These are phyloP conservation scores for Styela plicata DNA, from an alignment of 23 tunicate species.

Conservation along the genomic window DNA sequence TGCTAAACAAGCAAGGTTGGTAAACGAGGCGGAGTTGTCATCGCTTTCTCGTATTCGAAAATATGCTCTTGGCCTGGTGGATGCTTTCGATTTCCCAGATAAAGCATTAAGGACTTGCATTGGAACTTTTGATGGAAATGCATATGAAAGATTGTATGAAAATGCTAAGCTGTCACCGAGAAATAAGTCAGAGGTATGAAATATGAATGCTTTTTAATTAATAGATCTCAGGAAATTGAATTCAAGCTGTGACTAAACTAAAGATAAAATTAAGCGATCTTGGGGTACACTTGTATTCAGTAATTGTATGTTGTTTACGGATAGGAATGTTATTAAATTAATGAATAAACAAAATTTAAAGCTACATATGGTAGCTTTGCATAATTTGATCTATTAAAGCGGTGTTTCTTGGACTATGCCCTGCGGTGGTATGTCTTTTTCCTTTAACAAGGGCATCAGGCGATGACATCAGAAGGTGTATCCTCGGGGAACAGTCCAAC, in stretches of 20 bases:
- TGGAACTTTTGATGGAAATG: constrained; percentile 92
- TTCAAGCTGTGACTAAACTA: not conserved
- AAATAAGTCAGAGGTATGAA: constrained; percentile 59
- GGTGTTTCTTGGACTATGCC: too few relatives aligned
- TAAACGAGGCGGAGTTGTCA: constrained; percentile 49
- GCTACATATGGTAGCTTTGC: too few relatives aligned
- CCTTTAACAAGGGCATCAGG: too few relatives aligned
- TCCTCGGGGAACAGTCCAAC: too few relatives aligned
- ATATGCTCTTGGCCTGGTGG: constrained; percentile 82
- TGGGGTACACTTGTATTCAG: not conserved
- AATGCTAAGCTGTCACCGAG: constrained; percentile 62
- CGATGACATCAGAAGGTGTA: too few relatives aligned
- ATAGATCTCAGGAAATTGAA: not conserved
- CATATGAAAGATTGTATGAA: constrained; percentile 78
- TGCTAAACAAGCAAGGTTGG: constrained; percentile 2
- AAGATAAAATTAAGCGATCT: not conserved
- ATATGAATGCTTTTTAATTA: not conserved
- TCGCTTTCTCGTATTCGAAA: constrained; percentile 46
- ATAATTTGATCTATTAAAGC: too few relatives aligned
- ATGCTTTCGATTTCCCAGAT: constrained; percentile 85
- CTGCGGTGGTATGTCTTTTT: too few relatives aligned
- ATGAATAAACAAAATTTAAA: too few relatives aligned
- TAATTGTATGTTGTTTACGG: too few relatives aligned
- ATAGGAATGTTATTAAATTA: too few relatives aligned
- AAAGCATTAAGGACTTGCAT: constrained; percentile 60